Evolutionary conservation across 1,140 invertebrate species (phyloP).

Genomic region (Scaptomyza hsui): DNA sequence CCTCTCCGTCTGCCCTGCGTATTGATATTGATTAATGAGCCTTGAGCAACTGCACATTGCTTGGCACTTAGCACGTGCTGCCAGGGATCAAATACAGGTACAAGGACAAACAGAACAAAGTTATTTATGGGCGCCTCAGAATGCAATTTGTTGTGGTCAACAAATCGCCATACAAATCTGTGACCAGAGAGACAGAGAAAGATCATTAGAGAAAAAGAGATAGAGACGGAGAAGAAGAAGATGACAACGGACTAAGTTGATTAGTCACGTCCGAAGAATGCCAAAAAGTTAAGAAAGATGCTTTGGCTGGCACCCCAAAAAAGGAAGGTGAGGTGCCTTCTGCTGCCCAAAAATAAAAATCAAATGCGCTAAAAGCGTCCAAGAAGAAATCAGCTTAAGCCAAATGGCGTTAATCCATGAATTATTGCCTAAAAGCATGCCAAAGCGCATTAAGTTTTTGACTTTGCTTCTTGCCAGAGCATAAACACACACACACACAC

Average conservation of each 20-base stretch:
- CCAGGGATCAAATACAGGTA: slow-evolving; percentile 59
- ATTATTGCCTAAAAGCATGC: slow-evolving; percentile 84
- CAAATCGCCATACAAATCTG: slow-evolving; percentile 75
- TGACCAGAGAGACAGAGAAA: slow-evolving; percentile 8
- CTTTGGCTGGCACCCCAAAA: slow-evolving; percentile 34
- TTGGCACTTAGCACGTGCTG: slow-evolving; percentile 77
- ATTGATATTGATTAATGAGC: slow-evolving; percentile 71
- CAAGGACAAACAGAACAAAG: slow-evolving; percentile 49
- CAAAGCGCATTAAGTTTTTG: slow-evolving; percentile 79
- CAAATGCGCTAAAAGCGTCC: slow-evolving; percentile 75
- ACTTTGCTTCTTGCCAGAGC: slow-evolving; percentile 50
- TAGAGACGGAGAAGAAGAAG: slow-evolving; percentile 29
- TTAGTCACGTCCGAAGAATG: slow-evolving; percentile 81
- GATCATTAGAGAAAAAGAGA: slow-evolving; percentile 43
- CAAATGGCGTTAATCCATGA: slow-evolving; percentile 84
- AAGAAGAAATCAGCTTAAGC: slow-evolving; percentile 79
- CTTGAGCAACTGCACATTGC: slow-evolving; percentile 41
- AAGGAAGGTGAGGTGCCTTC: slow-evolving; percentile 51
- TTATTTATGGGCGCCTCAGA: slow-evolving; percentile 67
- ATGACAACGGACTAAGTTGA: slow-evolving; percentile 59
- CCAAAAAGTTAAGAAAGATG: slow-evolving; percentile 32
- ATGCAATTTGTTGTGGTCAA: slow-evolving; percentile 82
- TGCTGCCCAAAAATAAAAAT: slow-evolving; percentile 17
- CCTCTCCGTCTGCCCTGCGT: not conserved
- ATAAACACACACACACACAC: slow-evolving; percentile 6